phyloP scores from a whole-genome alignment of 2,797 vertebrate species.

The Mormyrus proboscirostris region DNA sequence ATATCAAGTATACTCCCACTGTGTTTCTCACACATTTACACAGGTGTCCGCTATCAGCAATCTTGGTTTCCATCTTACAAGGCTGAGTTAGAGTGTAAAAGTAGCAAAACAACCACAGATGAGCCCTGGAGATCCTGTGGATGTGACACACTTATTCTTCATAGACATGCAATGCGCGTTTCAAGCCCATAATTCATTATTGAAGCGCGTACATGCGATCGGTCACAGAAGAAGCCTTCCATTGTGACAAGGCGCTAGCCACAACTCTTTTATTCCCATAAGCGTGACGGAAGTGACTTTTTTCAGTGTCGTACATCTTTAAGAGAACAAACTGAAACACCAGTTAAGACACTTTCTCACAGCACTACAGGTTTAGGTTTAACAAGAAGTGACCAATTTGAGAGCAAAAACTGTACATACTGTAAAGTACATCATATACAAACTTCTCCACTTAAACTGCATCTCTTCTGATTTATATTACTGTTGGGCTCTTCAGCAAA shows the following conservation, averaged over 20 bases:
- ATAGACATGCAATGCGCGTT: background rate
- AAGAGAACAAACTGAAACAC: background rate
- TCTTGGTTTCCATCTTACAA: background rate
- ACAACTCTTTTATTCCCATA: background rate
- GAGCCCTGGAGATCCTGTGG: background rate
- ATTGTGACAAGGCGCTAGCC: background rate
- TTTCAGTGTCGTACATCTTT: background rate
- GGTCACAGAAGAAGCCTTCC: background rate
- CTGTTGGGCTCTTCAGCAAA: background rate
- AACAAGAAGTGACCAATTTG: background rate
- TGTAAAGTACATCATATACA: background rate
- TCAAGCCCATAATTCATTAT: background rate
- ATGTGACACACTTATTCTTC: background rate
- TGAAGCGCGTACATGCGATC: background rate
- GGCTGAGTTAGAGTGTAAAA: background rate
- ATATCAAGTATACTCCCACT: background rate
- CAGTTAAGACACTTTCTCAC: background rate
- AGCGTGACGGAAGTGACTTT: background rate
- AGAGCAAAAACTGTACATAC: background rate
- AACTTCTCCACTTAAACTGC: background rate
- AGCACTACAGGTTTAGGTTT: background rate
- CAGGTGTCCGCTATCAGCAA: background rate
- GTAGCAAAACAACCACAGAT: background rate
- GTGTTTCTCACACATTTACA: background rate
- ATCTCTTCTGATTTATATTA: background rate